Evolutionary conservation across 2,113 vertebrate species (phyloP), one percentile per base, ranked within the genome.

Genomic region (Odontesthes bonariensis): DNA sequence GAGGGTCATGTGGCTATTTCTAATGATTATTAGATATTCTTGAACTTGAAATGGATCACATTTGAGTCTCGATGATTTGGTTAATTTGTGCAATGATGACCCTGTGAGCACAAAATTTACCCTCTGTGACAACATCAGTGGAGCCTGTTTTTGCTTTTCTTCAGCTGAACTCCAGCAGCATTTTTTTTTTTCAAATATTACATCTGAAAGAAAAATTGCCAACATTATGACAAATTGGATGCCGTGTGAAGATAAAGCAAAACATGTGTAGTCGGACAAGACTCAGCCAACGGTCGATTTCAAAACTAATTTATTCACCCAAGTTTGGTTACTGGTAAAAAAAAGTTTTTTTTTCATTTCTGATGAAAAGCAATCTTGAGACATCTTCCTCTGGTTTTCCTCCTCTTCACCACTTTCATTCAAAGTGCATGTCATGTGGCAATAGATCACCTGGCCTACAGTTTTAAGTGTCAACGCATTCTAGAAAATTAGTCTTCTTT

Each of bases 391-490:
- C 53, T 77, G 65, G 59, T 74, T 86, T 77, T 14, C 10, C 14
- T 73, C 47, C 64, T 17, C 54, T 44, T 58, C 35, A 40, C 12
- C 20, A 35, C 14, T 67, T 56, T 33, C 17, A 62, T 47, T 73
- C 32, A 68, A 59, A 73, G 57, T 12, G 33, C 8, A 72, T 47
- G 67, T 71, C 16, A 33, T 44, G 59, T 60, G 51, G 68, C 67
- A 61, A 49, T 23, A 13, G 73, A 85, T 89, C 85, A 83, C 78
- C 64, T 86, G 60, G 33, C 31, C 23, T 55, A 13, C 63, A 67
- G 69, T 61, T 52, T 12, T 53, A 22, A 66, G 57, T 79, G 73
- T 85, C 85, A 78, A 75, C 85, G 84, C 77, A 8, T 81, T 81
- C 46, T 22, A 32, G 49, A 74, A 64, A 83, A 84, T 77, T 49